phyloP scores from a whole-genome alignment of 2,113 vertebrate genomes.

The Synchiropus splendidus region DNA sequence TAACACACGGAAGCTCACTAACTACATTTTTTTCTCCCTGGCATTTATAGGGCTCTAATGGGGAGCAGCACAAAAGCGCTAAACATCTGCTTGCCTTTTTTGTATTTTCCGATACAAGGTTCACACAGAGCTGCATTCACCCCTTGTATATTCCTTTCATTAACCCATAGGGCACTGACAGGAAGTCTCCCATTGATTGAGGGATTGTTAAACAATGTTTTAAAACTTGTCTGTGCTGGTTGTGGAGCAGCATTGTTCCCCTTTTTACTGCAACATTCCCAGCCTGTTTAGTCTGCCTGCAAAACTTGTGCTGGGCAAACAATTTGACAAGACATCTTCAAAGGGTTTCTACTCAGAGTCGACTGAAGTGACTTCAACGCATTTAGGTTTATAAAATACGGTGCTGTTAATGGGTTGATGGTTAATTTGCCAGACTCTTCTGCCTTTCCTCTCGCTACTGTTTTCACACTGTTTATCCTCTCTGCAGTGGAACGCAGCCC shows the following conservation, averaged over 20 bases:
- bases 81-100: slow-evolving; percentile 42
- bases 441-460: slow-evolving; percentile 1
- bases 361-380: too few species aligned
- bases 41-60: slow-evolving; percentile 41
- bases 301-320: too few species aligned
- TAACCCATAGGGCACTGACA: slow-evolving; percentile 34
- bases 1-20: slow-evolving; percentile 29
- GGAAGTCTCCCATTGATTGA: slow-evolving; percentile 36
- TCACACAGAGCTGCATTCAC: slow-evolving; percentile 14
- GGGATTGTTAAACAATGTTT: slow-evolving; percentile 35
- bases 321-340: too few species aligned
- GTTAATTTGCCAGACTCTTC: neutral
- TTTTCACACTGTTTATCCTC: slow-evolving; percentile 4
- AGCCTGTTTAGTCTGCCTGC: slow-evolving; percentile 5
- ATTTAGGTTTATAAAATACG: too few species aligned
- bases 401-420: too few species aligned
- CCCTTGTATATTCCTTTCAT: slow-evolving; percentile 29
- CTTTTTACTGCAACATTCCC: slow-evolving; percentile 37
- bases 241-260: slow-evolving; percentile 17
- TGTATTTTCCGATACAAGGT: slow-evolving; percentile 27
- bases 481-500: slow-evolving; percentile 78
- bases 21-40: slow-evolving; percentile 17
- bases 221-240: slow-evolving; percentile 25
- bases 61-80: slow-evolving; percentile 29
- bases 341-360: too few species aligned